Evolutionary conservation across 2,797 vertebrate genomes (phyloP).

Genomic region (Busarellus nigricollis): DNA sequence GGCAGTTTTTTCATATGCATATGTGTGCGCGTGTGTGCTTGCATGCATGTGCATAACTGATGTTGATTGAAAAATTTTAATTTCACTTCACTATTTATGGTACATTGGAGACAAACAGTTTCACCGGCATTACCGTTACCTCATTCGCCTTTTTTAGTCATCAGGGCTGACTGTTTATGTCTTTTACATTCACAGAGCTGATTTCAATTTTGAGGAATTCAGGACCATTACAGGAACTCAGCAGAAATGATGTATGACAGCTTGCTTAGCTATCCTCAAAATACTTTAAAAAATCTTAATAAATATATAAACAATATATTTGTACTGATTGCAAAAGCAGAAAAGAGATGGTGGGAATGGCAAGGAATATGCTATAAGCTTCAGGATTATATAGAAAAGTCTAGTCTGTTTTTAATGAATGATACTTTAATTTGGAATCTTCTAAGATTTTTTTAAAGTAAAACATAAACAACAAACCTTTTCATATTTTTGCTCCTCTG

Average conservation of each 20-base stretch:
- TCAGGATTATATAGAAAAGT: not conserved
- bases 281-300: slow-evolving; percentile 34
- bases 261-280: slow-evolving; percentile 54
- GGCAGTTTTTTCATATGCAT: not conserved
- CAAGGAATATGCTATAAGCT: not conserved
- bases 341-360: slow-evolving; percentile 1
- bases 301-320: slow-evolving; percentile 48
- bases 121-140: slow-evolving; percentile 50
- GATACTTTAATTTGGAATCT: not conserved
- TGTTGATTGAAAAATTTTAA: slow-evolving; percentile 65
- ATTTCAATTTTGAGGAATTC: slow-evolving; percentile 70
- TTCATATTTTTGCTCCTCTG: not conserved
- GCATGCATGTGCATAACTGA: slow-evolving; percentile 2
- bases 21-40: not conserved
- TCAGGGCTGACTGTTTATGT: slow-evolving; percentile 64
- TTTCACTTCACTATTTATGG: slow-evolving; percentile 68
- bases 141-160: slow-evolving; percentile 73
- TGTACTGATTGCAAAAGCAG: slow-evolving; percentile 64
- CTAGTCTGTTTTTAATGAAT: not conserved
- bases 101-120: slow-evolving; percentile 68
- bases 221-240: slow-evolving; percentile 45
- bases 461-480: not conserved
- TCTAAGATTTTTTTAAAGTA: not conserved
- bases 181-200: slow-evolving; percentile 65
- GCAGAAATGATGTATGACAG: slow-evolving; percentile 60